Conservation (phyloP, 2,113 vertebrate genomes). For the Petrocephalus microphthalmus region DNA sequence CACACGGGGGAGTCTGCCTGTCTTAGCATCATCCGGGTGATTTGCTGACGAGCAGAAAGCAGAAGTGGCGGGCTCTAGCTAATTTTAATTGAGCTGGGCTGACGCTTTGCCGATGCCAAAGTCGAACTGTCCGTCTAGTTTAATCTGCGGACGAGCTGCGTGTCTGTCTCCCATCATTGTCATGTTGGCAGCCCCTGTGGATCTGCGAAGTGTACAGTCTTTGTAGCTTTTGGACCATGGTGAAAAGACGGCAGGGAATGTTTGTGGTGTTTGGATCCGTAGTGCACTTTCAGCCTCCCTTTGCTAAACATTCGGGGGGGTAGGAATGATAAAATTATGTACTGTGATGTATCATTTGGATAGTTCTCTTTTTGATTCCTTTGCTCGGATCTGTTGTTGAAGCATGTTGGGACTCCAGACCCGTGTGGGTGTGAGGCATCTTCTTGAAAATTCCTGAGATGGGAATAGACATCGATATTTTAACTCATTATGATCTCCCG, state of each 20-base stretch:
- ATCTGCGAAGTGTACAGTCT: not conserved
- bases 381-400: not conserved
- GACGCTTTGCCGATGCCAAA: not conserved
- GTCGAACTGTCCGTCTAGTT: not conserved
- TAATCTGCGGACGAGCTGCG: not conserved
- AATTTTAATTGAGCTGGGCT: not conserved
- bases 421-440: not conserved
- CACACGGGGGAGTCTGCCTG: not conserved
- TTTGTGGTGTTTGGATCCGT: not conserved
- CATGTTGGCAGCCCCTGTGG: not conserved
- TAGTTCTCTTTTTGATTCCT: not conserved
- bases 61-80: not conserved
- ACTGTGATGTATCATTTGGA: constrained; percentile 5
- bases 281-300: not conserved
- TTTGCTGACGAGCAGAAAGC: not conserved
- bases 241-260: not conserved
- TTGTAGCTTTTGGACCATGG: not conserved
- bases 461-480: not conserved
- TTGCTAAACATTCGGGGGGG: constrained; percentile 8
- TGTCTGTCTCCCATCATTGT: not conserved
- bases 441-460: not conserved
- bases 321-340: constrained; percentile 12
- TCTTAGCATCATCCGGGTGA: not conserved
- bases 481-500: not conserved
- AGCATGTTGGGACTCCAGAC: not conserved